Conservation (phyloP, 2,113 vertebrate species). For the Daubentonia madagascariensis region DNA sequence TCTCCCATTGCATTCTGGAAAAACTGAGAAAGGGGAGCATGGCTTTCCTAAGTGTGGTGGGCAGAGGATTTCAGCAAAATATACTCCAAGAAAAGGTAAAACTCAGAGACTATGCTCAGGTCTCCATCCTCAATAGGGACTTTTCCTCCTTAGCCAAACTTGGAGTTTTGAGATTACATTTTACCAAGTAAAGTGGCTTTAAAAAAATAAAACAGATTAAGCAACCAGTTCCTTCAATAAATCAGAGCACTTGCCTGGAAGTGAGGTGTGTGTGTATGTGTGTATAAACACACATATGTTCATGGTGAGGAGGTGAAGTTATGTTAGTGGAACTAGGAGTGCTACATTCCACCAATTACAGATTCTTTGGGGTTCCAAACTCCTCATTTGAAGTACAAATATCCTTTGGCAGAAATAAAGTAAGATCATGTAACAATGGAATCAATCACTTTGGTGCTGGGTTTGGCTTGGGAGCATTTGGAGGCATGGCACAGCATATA, state of each 20-base stretch:
- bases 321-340: not conserved
- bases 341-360: constrained; percentile 7
- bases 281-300: not conserved
- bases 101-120: not conserved
- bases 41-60: not conserved
- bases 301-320: not conserved
- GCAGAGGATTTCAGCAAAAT: not conserved
- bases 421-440: not conserved
- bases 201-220: not conserved
- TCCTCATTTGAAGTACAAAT: not conserved
- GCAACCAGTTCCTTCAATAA: constrained; percentile 7
- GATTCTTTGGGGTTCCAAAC: not conserved
- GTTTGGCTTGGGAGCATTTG: not conserved
- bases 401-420: not conserved
- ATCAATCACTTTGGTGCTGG: not conserved
- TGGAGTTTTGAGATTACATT: constrained; percentile 3
- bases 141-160: constrained; percentile 12
- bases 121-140: not conserved
- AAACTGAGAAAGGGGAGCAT: not conserved
- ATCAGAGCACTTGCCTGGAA: not conserved
- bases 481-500: not conserved
- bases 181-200: not conserved
- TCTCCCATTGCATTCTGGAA: not conserved
- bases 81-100: not conserved
- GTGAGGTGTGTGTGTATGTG: not conserved